Evolutionary conservation across 1,140 invertebrate genomes (phyloP).

Genomic region (Eubasilissa regina): DNA sequence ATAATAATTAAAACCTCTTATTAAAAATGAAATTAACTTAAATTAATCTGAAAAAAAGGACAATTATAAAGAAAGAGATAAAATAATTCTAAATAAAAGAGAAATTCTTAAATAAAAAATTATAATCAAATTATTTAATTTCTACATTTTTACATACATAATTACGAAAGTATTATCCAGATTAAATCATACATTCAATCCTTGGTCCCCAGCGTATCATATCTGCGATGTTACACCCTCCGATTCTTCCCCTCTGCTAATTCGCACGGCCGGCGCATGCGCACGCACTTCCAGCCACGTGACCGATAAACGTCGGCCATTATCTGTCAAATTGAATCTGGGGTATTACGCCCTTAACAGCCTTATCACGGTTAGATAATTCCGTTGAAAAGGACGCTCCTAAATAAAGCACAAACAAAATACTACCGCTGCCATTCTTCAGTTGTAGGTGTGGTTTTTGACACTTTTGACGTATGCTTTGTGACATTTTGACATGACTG

Average conservation of each 20-base stretch:
- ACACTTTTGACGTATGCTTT: neutral
- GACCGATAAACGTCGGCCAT: neutral
- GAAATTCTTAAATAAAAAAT: neutral
- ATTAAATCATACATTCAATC: neutral
- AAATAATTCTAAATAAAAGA: neutral
- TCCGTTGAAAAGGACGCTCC: neutral
- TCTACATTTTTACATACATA: neutral
- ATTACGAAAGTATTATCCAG: neutral
- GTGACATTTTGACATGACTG: neutral
- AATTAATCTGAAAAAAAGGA: too few species aligned
- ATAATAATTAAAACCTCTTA: too few species aligned
- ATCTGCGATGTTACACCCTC: neutral
- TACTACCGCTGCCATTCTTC: neutral
- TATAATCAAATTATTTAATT: neutral
- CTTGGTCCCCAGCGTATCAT: neutral
- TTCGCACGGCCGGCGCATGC: constrained; percentile 1
- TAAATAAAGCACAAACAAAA: neutral
- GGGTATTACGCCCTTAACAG: constrained; percentile 1
- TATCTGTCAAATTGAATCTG: constrained; percentile 6
- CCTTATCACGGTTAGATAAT: constrained; percentile 24
- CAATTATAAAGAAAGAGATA: too few species aligned
- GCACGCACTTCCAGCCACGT: neutral
- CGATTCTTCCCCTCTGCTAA: neutral
- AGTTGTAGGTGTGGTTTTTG: neutral
- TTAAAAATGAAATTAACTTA: too few species aligned